These are phyloP conservation scores for Cephalopterus ornatus DNA, from an alignment of 2,113 vertebrate species.

Conservation along the genomic window DNA sequence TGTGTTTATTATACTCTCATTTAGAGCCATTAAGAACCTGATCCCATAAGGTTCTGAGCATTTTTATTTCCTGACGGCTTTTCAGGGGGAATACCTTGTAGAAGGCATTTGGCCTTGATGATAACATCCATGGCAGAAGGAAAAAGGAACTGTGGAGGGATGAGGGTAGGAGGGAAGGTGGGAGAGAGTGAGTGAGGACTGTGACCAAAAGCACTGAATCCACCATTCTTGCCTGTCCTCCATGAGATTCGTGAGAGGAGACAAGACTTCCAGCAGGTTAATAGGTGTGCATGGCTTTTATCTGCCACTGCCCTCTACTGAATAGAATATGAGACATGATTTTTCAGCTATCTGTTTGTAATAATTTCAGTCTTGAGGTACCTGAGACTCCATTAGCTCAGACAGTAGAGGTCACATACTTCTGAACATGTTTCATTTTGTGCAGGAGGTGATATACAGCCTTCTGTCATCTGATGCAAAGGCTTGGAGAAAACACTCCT, in stretches of 20 bases:
- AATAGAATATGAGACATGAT: not conserved
- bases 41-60: conserved; percentile 16
- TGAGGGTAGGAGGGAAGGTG: not conserved
- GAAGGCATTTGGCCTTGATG: not conserved
- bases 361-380: not conserved
- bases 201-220: not conserved
- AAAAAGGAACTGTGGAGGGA: rapidly evolving
- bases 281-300: not conserved
- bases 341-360: not conserved
- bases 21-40: conserved; percentile 55
- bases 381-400: not conserved
- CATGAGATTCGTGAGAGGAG: not conserved
- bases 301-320: conserved; percentile 49
- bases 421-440: not conserved
- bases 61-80: conserved; percentile 2
- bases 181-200: not conserved
- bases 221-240: not conserved
- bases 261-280: not conserved
- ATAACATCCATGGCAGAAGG: not conserved
- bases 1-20: conserved; percentile 48
- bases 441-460: not conserved
- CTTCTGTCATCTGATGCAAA: not conserved
- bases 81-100: not conserved
- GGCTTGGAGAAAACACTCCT: not conserved
- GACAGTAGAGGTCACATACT: not conserved